These are phyloP conservation scores for Phengaris arion DNA, from an alignment of 2,888 invertebrate species.

Conservation along the genomic window DNA sequence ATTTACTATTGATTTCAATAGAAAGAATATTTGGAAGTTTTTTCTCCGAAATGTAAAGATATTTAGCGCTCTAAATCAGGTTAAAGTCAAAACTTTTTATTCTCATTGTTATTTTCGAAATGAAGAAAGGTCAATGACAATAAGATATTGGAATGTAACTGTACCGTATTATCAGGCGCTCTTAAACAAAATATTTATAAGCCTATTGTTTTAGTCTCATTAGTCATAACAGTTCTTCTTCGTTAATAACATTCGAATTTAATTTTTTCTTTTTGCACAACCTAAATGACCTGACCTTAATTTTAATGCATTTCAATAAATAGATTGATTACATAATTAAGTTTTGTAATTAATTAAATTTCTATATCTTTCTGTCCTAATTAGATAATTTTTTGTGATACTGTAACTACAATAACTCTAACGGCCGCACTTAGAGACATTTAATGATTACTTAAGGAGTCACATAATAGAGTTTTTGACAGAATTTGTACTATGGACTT, in stretches of 20 bases:
- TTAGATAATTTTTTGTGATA: not conserved
- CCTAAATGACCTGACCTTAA: not conserved
- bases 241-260: not conserved
- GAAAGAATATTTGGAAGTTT: not conserved
- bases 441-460: no score
- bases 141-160: not conserved
- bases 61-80: not conserved
- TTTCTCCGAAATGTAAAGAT: not conserved
- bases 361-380: not conserved
- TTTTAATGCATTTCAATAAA: not conserved
- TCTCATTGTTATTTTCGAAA: not conserved
- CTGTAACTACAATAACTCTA: not conserved
- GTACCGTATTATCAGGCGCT: not conserved
- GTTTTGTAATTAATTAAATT: not conserved
- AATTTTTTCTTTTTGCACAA: not conserved
- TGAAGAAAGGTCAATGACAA: not conserved
- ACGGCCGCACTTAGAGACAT: no score
- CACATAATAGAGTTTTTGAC: no score
- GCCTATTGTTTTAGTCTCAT: constrained; percentile 3
- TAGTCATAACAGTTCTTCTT: not conserved
- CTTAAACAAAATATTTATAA: constrained; percentile 8
- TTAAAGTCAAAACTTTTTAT: not conserved
- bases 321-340: not conserved
- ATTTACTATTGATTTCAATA: not conserved
- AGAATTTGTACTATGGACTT: not conserved